Evolutionary conservation across 2,113 vertebrate species (phyloP).

Genomic region (Diadophis punctatus): DNA sequence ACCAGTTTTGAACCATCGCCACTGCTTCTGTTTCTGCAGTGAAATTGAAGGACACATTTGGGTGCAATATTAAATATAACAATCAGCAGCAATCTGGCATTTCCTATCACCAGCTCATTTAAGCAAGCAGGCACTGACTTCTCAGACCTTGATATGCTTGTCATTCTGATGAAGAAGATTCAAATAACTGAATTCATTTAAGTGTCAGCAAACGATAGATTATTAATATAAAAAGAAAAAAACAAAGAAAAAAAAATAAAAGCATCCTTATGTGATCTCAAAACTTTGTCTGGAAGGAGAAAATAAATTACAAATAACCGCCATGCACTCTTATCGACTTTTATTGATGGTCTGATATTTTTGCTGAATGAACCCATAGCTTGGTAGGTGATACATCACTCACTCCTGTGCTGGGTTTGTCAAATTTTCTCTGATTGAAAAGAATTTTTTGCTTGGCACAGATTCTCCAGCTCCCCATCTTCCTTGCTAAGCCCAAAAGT

Average conservation of each 20-base stretch:
- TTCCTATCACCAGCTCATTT: constrained; percentile 23
- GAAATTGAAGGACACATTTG: not conserved
- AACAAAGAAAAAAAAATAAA: not conserved
- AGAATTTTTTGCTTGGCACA: not conserved
- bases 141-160: constrained; percentile 40
- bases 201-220: constrained; percentile 44
- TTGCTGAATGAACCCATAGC: not conserved
- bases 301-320: not conserved
- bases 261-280: constrained; percentile 23
- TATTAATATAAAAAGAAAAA: constrained; percentile 37
- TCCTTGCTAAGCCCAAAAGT: not conserved
- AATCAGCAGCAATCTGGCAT: constrained; percentile 2
- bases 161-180: constrained; percentile 35
- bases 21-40: not conserved
- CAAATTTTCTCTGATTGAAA: constrained; percentile 11
- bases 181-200: constrained; percentile 33
- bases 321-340: not conserved
- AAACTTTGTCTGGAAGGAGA: constrained; percentile 42
- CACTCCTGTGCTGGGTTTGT: not conserved
- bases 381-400: not conserved
- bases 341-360: not conserved
- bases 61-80: not conserved
- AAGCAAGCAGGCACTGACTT: constrained; percentile 12
- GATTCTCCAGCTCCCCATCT: not conserved
- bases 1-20: not conserved